Evolutionary conservation across 2,797 vertebrate genomes (phyloP), one percentile per base, ranked within the genome.

Genomic region (Astyanax mexicanus): DNA sequence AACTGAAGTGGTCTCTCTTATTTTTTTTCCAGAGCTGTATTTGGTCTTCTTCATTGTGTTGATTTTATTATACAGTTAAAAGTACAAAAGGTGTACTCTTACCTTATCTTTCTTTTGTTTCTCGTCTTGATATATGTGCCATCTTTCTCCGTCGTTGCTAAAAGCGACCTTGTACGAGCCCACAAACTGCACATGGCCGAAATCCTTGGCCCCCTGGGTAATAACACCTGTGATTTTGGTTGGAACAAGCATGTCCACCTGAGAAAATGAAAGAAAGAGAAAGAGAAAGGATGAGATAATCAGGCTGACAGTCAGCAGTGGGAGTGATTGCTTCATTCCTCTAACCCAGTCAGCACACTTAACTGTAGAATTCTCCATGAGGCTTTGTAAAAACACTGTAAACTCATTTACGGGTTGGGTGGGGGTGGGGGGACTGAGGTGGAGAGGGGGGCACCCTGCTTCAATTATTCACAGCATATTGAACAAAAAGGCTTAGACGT

Each of bases 71-170:
- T 19, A 19, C 45, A 47, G 17, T n/a, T 1, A 17, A 3, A 49
- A 19, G 51, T 12, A 54, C 15, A 5, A 44, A 3, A 3, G 6
- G 25, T 13, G 40, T 21, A 9, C 19, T 1, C 89, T 92, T 91
- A 98, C 98, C 96, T 98, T 98, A 89, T 99, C 97, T 86, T 98
- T 99, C 84, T 93, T 95, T 83, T 99, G 98, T 83, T 99, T 99
- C 88, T 95, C 94, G 79, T 99, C 98, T 84, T 98, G 97, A 88
- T 98, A 98, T 64, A 97, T 72, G 70, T 86, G 92, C 98, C 98
- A 99, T 81, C 93, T 93, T 60, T 96, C 93, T 17, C 97, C 97
- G 1, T 98, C 95, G 3, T 96, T 96, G 84, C 98, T 99, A 87
- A 96, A 98, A 1, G 98, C 97, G 64, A 99, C 84, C 90, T 99